Percentiles rank a stretch among this genome's conserved stretches.
phyloP scores from a whole-genome alignment of 23 tunicate genomes.

The Diplosoma virens region DNA sequence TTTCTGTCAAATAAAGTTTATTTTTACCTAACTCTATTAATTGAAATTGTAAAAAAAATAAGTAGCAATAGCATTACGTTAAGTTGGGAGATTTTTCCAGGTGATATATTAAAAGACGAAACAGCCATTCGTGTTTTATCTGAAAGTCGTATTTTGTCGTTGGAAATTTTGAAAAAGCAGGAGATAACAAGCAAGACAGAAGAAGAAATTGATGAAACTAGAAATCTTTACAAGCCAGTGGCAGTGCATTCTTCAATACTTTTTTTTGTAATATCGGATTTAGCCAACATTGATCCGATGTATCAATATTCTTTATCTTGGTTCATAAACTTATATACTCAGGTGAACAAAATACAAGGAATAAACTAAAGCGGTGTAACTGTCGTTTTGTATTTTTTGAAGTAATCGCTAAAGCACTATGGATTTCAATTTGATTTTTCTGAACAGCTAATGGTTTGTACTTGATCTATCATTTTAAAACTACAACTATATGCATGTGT shows the following conservation, averaged over 20 bases:
- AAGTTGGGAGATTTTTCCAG: constrained; percentile 34
- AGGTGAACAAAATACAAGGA: too few relatives aligned
- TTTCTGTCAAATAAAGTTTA: too few relatives aligned
- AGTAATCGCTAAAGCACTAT: too few relatives aligned
- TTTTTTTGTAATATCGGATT: constrained; percentile 87
- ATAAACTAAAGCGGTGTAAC: too few relatives aligned
- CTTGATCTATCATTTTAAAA: too few relatives aligned
- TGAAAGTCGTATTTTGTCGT: constrained; percentile 57
- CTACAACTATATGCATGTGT: too few relatives aligned
- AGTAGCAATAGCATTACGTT: too few relatives aligned
- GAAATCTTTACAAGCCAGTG: constrained; percentile 78
- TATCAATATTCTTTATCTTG: constrained; percentile 83
- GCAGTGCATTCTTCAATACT: constrained; percentile 83
- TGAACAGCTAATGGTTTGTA: too few relatives aligned
- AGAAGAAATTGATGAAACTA: constrained; percentile 62
- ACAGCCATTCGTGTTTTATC: constrained; percentile 75
- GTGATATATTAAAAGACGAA: constrained; percentile 84
- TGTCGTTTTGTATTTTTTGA: too few relatives aligned
- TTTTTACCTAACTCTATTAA: too few relatives aligned
- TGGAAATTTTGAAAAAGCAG: constrained; percentile 70
- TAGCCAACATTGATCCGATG: constrained; percentile 92
- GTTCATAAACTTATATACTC: constrained; percentile 77
- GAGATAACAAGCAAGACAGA: constrained; percentile 82
- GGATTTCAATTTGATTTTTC: too few relatives aligned
- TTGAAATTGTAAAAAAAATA: too few relatives aligned